These are phyloP conservation scores for Caenorhabditis sp. DNA, from an alignment of 2,888 invertebrate species.

Conservation along the genomic window DNA sequence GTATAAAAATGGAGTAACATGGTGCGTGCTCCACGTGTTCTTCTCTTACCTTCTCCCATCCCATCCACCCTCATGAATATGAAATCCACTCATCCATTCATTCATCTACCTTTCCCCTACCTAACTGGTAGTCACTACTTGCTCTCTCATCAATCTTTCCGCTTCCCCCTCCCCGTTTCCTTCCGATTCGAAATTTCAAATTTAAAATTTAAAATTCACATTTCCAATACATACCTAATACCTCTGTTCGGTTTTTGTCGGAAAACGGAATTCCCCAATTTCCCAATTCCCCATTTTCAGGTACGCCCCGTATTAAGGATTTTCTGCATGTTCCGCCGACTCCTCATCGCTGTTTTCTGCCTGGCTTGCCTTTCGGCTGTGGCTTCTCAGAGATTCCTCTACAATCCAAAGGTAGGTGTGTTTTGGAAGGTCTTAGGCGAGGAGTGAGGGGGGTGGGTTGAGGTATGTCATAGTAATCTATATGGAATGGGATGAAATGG, in stretches of 20 bases:
- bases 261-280: not conserved
- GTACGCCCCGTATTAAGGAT: conserved; percentile 45
- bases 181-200: no score
- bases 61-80: not conserved
- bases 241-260: no score
- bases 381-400: conserved; percentile 44
- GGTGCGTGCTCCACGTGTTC: not conserved
- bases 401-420: conserved; percentile 53
- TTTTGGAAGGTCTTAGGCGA: no score
- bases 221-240: conserved; percentile 39
- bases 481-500: no score
- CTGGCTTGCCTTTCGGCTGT: conserved; percentile 55
- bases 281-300: conserved; percentile 35
- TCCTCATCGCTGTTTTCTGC: conserved; percentile 57
- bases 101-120: no score
- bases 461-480: no score
- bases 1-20: not conserved
- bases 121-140: not conserved
- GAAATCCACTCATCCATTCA: not conserved
- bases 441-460: no score
- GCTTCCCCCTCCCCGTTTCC: not conserved
- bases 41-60: no score
- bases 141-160: conserved; percentile 15
- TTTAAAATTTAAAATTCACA: conserved; percentile 7
- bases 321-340: conserved; percentile 64